Conservation (phyloP, 2,888 invertebrate species). For the Hydroisotoma schaefferi region DNA sequence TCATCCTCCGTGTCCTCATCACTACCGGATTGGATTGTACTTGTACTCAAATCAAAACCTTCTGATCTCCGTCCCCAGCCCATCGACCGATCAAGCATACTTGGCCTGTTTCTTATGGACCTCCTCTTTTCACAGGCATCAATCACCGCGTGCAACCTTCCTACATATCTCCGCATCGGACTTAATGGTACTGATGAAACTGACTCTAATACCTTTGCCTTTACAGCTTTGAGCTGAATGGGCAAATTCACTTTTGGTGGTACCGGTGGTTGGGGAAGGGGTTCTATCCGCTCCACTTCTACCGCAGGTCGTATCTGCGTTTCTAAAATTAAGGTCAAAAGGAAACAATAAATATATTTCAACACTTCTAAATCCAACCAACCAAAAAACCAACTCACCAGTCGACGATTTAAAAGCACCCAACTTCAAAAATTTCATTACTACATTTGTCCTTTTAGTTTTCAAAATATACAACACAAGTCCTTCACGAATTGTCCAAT, state of each 20-base stretch:
- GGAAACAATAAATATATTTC: too few species aligned
- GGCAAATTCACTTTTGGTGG: too few species aligned
- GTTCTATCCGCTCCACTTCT: too few species aligned
- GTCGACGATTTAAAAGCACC: too few species aligned
- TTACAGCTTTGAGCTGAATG: too few species aligned
- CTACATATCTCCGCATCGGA: slow-evolving; percentile 33
- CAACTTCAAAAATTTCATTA: not conserved
- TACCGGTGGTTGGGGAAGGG: too few species aligned
- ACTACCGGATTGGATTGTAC: not conserved
- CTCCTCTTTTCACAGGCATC: not conserved
- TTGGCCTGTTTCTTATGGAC: not conserved
- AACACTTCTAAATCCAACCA: too few species aligned
- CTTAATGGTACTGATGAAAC: slow-evolving; percentile 23
- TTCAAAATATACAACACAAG: slow-evolving; percentile 6
- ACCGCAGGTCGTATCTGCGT: too few species aligned
- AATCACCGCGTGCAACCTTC: slow-evolving; percentile 18
- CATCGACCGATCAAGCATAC: not conserved
- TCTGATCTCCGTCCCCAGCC: not conserved
- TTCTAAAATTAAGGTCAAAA: too few species aligned
- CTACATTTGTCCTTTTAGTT: not conserved
- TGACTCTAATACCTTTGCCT: too few species aligned
- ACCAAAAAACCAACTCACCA: too few species aligned
- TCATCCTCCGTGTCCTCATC: slow-evolving; percentile 11
- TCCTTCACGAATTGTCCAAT: slow-evolving; percentile 13
- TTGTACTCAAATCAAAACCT: too few species aligned